Base-by-base conservation (phyloP, 2,113 vertebrate species). In the Vidua macroura region DNA sequence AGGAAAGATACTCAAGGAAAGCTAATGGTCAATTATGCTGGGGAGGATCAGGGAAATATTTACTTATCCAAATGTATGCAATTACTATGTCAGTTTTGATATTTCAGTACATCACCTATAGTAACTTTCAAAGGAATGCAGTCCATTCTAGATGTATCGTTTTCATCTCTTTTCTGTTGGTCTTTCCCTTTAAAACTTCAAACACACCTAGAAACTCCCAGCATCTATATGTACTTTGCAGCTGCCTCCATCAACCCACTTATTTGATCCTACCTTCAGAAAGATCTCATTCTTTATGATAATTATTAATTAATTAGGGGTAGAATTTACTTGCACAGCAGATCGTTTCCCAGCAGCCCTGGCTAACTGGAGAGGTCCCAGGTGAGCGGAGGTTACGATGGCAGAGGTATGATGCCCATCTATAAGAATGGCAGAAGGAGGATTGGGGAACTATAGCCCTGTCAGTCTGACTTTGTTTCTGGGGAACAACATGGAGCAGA, bases 341-440 rank as follows among this genome's bases (percentile, higher is more conserved):
- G 53, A 49, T 49, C 1, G 43, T 37, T 55, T 90, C 64, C 25
- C 41, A 67, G 39, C 62, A 53, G 19, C 20, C 11, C 28, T n/a
- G 46, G 23, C 23, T 82, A 24, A 51, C 6, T 28, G 33, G 23
- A 52, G 60, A 52, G 46, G 15, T 46, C 46, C 28, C 53, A n/a
- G 39, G 16, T 60, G 53, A 39, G 15, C 8, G 7, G 7, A 53
- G 8, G 13, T 13, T 52, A 39, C 13, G 8, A 35, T 35, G 35
- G 35, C 35, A 35, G 35, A 35, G 35, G 8, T 21, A 9, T 24
- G 15, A 59, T 0, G 0, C 23, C 9, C 33, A 30, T 46, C 77
- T 51, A 1, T 19, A 23, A 39, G 37, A 67, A 39, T 3, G 33
- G 28, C 46, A 60, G 28, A 46, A 52, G 13, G n/a, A 70, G 13